Conservation (phyloP, 1,140 invertebrate genomes). For the Pseudoatta argentina region DNA sequence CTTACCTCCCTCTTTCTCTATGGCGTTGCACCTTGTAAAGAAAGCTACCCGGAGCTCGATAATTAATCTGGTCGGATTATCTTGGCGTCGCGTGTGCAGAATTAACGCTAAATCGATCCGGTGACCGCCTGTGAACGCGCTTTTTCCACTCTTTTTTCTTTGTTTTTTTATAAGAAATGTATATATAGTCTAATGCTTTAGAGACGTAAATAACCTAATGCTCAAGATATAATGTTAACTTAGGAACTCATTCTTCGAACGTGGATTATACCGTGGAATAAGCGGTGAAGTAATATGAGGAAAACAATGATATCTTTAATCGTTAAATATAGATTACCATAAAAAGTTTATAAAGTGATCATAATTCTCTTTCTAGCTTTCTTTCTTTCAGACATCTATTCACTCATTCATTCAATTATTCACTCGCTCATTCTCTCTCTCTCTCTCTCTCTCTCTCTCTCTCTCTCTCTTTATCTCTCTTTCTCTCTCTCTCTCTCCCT, state of each 20-base stretch:
- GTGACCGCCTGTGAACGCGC: neutral
- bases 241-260: neutral
- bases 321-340: conserved; percentile 1
- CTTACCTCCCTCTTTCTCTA: conserved; percentile 34
- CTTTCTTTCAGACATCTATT: neutral
- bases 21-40: conserved; percentile 59
- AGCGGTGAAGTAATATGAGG: neutral
- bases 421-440: neutral
- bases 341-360: conserved; percentile 19
- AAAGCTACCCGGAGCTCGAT: conserved; percentile 61
- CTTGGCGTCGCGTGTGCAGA: conserved; percentile 18
- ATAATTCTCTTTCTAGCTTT: neutral
- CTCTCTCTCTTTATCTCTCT: neutral
- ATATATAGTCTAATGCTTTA: neutral
- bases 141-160: neutral
- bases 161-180: neutral
- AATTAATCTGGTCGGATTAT: conserved; percentile 67
- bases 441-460: neutral
- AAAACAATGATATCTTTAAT: neutral
- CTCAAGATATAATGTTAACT: conserved; percentile 9
- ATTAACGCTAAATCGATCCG: conserved; percentile 62
- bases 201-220: neutral
- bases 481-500: neutral
- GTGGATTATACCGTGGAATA: neutral
- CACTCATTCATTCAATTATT: neutral